Evolutionary conservation across 1,140 invertebrate genomes (phyloP).

Genomic region (Acromyrmex echinatior): DNA sequence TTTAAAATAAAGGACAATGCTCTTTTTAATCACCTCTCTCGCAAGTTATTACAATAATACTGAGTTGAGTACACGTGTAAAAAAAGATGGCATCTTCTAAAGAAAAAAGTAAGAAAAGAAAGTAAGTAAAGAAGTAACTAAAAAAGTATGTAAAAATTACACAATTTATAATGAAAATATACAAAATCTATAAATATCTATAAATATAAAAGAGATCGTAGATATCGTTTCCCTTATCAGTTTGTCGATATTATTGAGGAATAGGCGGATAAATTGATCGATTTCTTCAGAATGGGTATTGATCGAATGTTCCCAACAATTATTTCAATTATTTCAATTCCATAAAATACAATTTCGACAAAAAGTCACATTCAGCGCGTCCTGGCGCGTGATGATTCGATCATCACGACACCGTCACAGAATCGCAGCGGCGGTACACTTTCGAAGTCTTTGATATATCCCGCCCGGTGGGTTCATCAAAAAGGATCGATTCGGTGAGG

Average conservation of each 20-base stretch:
- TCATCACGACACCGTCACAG: slow-evolving; percentile 18
- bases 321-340: slow-evolving; percentile 36
- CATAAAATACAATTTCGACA: slow-evolving; percentile 23
- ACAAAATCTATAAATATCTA: background rate
- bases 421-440: slow-evolving; percentile 69
- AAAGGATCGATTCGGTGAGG: slow-evolving; percentile 72
- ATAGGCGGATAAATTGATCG: background rate
- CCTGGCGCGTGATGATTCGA: slow-evolving; percentile 30
- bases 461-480: slow-evolving; percentile 60
- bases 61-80: background rate
- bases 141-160: too few species aligned
- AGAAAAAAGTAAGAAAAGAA: background rate
- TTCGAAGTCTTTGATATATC: slow-evolving; percentile 78
- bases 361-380: slow-evolving; percentile 29
- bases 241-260: background rate
- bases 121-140: too few species aligned
- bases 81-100: background rate
- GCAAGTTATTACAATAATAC: background rate
- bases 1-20: background rate
- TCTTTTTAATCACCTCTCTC: background rate
- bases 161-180: too few species aligned
- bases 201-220: background rate
- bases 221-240: background rate
- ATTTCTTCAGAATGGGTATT: background rate
- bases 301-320: background rate